These are phyloP conservation scores for Pempheris klunzingeri DNA, from an alignment of 2,797 vertebrate genomes.

Conservation along the genomic window DNA sequence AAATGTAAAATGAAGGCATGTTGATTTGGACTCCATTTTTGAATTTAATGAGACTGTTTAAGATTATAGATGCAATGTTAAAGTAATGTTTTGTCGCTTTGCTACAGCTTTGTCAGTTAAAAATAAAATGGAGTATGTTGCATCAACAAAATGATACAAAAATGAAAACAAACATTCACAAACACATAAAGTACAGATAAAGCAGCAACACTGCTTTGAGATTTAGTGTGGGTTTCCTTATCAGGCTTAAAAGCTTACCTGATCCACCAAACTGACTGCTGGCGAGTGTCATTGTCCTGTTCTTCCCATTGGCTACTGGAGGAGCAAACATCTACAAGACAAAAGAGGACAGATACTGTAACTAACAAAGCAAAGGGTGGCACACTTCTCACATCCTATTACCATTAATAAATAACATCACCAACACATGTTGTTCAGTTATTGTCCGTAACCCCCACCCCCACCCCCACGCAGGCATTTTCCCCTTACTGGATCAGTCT, in stretches of 20 bases:
- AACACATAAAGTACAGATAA: neutral
- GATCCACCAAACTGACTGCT: slow-evolving; percentile 95
- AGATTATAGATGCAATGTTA: neutral
- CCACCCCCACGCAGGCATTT: no score
- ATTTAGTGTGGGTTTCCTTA: neutral
- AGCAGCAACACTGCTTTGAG: neutral
- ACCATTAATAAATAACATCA: slow-evolving; percentile 58
- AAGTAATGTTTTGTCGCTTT: neutral
- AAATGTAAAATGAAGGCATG: neutral
- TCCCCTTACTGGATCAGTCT: neutral
- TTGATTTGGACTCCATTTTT: neutral
- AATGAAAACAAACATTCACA: neutral
- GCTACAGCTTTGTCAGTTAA: neutral
- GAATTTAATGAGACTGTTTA: slow-evolving; percentile 3
- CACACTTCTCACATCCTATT: slow-evolving; percentile 73
- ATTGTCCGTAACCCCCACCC: no score
- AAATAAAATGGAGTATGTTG: neutral
- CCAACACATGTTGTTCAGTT: slow-evolving; percentile 26
- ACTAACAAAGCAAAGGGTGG: slow-evolving; percentile 59
- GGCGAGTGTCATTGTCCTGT: slow-evolving; percentile 94
- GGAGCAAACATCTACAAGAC: slow-evolving; percentile 97
- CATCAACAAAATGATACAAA: neutral
- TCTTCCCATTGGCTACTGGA: slow-evolving; percentile 97
- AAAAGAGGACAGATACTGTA: slow-evolving; percentile 64
- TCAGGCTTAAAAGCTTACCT: slow-evolving; percentile 84